Base-by-base conservation (phyloP, 2,113 vertebrate genomes). In the Gila orcuttii region DNA sequence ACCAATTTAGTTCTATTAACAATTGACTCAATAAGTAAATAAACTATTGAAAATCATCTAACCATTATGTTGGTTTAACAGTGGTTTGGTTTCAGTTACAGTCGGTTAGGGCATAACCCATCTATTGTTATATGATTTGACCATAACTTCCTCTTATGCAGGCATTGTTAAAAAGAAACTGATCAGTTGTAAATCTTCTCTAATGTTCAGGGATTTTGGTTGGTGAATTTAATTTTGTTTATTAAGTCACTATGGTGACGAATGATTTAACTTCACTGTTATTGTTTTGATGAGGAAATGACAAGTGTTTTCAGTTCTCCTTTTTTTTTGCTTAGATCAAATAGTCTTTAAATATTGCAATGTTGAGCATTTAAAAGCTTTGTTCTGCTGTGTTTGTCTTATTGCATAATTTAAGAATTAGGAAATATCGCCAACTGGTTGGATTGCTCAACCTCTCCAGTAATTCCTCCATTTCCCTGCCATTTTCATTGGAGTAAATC, bases 391-490 rank as follows among this genome's bases (percentile, higher is more conserved):
- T 42, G n/a, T 64, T 80, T 47, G 8, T 11, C 39, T 21, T 31
- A 47, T 21, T 80, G 79, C 59, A 66, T 47, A 66, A 31, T 80
- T 80, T 45, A 80, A 45, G 39, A 47, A 47, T 15, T 64, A 47
- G 28, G 36, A 47, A 17, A 80, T 45, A 28, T 21, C 39, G 8
- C 36, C 36, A 60, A 62, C 7, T 57, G 33, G 71, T 25, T 47
- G 23, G 1, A 79, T 7, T 79, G 23, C 33, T 39, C 21, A 60
- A 42, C 19, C 8, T 0, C 55, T n/a, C 31, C 4, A 57, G 19
- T 8, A 15, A 17, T 4, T 25, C 52, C 28, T 39, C 1, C 10
- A 2, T 39, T 36, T 52, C 8, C 17, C 9, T 31, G 28, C 25
- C n/a, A 17, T 17, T 75, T 55, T 12, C 36, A n/a, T 77, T 5